phyloP scores from a whole-genome alignment of 2,113 vertebrate species.

The Leucopsar rothschildi region DNA sequence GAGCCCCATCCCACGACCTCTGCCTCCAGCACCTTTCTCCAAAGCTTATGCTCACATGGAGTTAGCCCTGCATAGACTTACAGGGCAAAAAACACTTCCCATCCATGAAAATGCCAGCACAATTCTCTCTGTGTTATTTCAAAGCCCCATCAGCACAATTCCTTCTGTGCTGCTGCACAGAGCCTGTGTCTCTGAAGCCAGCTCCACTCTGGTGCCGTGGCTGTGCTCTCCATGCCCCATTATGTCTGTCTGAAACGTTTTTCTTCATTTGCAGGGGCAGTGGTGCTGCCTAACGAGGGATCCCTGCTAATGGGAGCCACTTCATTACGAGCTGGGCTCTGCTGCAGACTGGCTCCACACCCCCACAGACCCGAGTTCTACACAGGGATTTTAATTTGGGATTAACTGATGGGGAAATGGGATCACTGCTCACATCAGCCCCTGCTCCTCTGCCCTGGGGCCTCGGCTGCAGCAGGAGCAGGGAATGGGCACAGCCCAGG shows the following conservation, averaged over 20 bases:
- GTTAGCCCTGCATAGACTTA: neutral
- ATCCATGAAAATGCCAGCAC: neutral
- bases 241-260: neutral
- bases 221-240: neutral
- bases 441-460: neutral
- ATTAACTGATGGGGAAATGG: slow-evolving; percentile 40
- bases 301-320: neutral
- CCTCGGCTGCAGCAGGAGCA: neutral
- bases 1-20: accelerated
- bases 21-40: neutral
- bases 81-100: neutral
- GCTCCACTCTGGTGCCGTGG: neutral
- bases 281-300: neutral
- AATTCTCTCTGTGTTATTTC: neutral
- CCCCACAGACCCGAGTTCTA: neutral
- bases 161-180: neutral
- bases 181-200: neutral
- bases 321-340: neutral
- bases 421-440: neutral
- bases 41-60: neutral
- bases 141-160: neutral
- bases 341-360: neutral
- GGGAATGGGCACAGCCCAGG: accelerated
- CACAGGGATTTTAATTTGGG: slow-evolving; percentile 14
- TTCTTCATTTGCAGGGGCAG: neutral